Conservation (phyloP, 2,888 invertebrate genomes). For the Ptycholaimellus sp. region DNA sequence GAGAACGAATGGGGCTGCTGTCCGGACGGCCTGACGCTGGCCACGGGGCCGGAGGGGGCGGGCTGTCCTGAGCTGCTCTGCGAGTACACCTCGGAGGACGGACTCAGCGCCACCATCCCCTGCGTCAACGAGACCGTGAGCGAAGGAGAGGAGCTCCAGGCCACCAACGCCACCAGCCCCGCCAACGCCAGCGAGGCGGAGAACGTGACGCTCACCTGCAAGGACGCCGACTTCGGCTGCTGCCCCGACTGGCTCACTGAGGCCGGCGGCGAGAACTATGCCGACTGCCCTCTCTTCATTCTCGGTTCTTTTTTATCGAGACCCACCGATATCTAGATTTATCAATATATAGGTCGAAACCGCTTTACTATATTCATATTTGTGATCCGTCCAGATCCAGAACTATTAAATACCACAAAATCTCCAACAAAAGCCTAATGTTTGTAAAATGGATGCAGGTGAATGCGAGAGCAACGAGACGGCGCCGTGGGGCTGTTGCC, state of each 20-base stretch:
- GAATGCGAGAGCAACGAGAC: constrained; percentile 41
- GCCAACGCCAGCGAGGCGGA: constrained; percentile 9
- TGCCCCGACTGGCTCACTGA: constrained; percentile 25
- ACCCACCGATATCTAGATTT: not conserved
- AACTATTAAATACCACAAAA: too few species aligned
- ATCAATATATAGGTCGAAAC: not conserved
- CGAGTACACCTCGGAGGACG: constrained; percentile 12
- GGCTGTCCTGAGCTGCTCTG: constrained; percentile 1
- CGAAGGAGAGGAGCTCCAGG: too few species aligned
- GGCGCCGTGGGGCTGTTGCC: constrained; percentile 58
- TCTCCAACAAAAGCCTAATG: too few species aligned
- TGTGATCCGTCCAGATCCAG: too few species aligned
- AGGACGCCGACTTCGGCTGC: constrained; percentile 23
- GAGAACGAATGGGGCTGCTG: constrained; percentile 54
- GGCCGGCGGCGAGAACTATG: constrained; percentile 19
- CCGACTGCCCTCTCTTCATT: constrained; percentile 19
- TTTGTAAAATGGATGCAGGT: too few species aligned
- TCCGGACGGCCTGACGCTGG: constrained; percentile 56
- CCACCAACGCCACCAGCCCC: not conserved
- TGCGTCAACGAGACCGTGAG: constrained; percentile 10
- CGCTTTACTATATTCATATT: too few species aligned
- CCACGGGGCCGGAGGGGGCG: constrained; percentile 48
- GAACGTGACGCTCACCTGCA: constrained; percentile 19
- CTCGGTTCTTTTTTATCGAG: constrained; percentile 9
- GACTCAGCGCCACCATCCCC: constrained; percentile 12